phyloP scores from a whole-genome alignment of 23 tunicate species.

The Ciona savignyi region DNA sequence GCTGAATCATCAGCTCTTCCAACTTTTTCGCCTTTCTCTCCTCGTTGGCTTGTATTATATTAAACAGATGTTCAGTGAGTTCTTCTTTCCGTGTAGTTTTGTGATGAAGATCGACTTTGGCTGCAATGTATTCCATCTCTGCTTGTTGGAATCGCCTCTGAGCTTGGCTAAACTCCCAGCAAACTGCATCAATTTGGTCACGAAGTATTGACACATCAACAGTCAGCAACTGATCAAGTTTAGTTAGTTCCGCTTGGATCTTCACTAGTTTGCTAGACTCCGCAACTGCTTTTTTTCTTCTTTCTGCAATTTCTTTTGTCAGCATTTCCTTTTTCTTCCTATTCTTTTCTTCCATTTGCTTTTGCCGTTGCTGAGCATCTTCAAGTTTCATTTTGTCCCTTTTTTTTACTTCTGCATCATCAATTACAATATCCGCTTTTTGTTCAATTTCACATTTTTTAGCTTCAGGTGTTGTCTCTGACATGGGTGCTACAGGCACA shows the following conservation, averaged over 20 bases:
- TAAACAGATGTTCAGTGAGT: conserved; percentile 68
- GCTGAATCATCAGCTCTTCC: conserved; percentile 8
- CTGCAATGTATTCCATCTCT: conserved; percentile 49
- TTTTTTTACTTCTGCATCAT: too few species aligned
- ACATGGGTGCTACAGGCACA: too few species aligned
- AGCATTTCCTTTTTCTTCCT: conserved; percentile 66
- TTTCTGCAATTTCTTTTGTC: conserved; percentile 66
- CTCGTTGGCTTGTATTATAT: too few species aligned
- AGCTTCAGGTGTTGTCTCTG: too few species aligned
- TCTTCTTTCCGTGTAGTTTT: conserved; percentile 69
- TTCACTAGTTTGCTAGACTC: too few species aligned
- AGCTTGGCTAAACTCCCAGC: too few species aligned
- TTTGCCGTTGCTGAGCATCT: conserved; percentile 65
- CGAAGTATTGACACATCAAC: conserved; percentile 61
- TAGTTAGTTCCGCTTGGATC: conserved; percentile 53
- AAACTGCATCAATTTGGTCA: conserved; percentile 72
- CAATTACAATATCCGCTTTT: too few species aligned
- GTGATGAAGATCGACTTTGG: conserved; percentile 63
- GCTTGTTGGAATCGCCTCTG: conserved; percentile 52
- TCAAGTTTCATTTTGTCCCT: conserved; percentile 68
- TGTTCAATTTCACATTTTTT: too few species aligned
- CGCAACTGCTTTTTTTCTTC: too few species aligned
- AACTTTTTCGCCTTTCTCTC: conserved; percentile 15
- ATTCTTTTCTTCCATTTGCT: conserved; percentile 89
- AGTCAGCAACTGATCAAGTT: conserved; percentile 56